phyloP scores from a whole-genome alignment of 2,797 vertebrate genomes.

The Squalus acanthias region DNA sequence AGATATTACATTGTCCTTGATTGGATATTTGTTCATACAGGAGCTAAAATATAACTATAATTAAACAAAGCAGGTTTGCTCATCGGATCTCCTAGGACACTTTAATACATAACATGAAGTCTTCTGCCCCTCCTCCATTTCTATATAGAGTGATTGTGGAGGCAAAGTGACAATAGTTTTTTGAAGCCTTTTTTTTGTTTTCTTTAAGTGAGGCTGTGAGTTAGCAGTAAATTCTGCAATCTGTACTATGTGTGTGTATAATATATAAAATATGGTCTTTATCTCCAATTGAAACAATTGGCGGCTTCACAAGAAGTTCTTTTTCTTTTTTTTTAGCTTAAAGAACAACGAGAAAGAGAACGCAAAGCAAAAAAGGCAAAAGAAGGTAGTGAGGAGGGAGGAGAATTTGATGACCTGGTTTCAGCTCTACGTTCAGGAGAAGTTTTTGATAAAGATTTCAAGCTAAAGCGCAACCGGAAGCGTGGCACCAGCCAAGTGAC shows the following conservation, averaged over 20 bases:
- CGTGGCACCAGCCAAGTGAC: slow-evolving; percentile 81
- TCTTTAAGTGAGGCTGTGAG: not conserved
- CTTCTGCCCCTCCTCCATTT: not conserved
- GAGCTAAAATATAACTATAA: too few relatives aligned
- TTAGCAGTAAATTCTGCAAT: not conserved
- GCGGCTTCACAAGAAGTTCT: not conserved
- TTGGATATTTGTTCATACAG: not conserved
- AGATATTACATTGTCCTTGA: not conserved
- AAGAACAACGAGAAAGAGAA: slow-evolving; percentile 90
- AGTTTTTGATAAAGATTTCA: slow-evolving; percentile 97
- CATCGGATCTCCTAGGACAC: not conserved
- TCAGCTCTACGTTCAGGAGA: slow-evolving; percentile 91
- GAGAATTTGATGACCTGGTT: slow-evolving; percentile 95
- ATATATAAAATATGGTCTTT: not conserved
- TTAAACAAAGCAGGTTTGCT: not conserved
- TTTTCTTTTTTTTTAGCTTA: slow-evolving; percentile 64
- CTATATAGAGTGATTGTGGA: too few relatives aligned
- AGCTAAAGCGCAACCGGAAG: slow-evolving; percentile 95
- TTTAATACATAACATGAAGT: not conserved
- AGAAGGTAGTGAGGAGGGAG: slow-evolving; percentile 84
- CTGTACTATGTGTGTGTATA: not conserved
- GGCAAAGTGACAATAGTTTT: not conserved
- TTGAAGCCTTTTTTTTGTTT: not conserved
- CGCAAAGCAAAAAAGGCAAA: slow-evolving; percentile 84
- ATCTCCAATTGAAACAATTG: not conserved